Conservation (phyloP, 2,888 invertebrate genomes). For the Polyommatus iphigenia region DNA sequence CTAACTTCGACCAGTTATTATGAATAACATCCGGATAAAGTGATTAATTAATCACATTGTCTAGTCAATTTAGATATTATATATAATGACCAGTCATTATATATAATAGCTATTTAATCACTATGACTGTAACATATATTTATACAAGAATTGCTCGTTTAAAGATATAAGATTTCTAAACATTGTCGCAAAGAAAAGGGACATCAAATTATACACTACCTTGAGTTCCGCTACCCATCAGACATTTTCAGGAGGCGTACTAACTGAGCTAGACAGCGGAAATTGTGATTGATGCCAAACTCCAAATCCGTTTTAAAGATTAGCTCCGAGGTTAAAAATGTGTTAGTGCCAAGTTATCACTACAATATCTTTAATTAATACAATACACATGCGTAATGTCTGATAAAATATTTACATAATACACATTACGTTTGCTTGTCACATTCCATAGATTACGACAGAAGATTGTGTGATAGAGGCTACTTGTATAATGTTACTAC, state of each 20-base stretch:
- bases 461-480: background rate
- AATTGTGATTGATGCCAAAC: background rate
- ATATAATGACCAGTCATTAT: too few relatives aligned
- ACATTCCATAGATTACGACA: conserved; percentile 34
- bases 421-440: background rate
- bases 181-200: background rate
- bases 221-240: background rate
- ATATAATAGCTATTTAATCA: too few relatives aligned
- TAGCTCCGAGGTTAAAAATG: background rate
- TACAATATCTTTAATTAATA: background rate
- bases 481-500: background rate
- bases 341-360: background rate
- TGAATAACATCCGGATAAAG: too few relatives aligned
- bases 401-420: conserved; percentile 34
- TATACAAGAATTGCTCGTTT: too few relatives aligned
- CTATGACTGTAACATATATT: too few relatives aligned
- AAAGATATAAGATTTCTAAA: too few relatives aligned
- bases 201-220: background rate
- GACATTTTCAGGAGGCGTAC: background rate
- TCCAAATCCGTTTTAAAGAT: background rate
- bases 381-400: background rate
- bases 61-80: too few relatives aligned
- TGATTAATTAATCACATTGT: too few relatives aligned
- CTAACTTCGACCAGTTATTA: too few relatives aligned
- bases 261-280: background rate